Percentiles rank a stretch among this genome's conserved stretches.
Conservation (phyloP, 2,113 vertebrate genomes). For the Pelvicachromis taeniatus region DNA sequence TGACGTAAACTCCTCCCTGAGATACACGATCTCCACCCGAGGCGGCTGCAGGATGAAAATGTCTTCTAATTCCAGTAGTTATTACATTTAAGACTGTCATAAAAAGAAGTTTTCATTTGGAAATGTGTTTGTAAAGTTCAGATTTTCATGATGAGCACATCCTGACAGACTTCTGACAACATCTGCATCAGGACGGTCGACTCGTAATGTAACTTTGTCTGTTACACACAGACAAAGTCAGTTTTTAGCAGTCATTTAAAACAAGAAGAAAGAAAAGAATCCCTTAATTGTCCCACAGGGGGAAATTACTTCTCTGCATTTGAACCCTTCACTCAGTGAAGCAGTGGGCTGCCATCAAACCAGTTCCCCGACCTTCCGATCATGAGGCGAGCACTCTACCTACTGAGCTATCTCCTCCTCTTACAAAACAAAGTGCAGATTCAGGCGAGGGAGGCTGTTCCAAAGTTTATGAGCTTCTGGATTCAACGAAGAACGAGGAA, state of each 20-base stretch:
- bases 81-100: neutral
- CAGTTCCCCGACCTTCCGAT: no score
- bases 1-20: neutral
- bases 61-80: neutral
- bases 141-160: neutral
- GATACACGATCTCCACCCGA: neutral
- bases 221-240: neutral
- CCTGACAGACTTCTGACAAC: neutral
- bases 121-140: no score
- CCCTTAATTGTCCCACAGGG: no score
- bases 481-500: neutral
- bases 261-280: no score
- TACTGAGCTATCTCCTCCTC: no score
- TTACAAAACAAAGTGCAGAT: neutral
- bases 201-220: rapidly evolving
- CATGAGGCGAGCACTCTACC: no score
- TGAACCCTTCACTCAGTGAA: no score
- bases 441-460: neutral
- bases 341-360: no score
- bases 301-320: no score
- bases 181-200: neutral
- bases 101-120: neutral
- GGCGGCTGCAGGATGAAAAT: neutral
- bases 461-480: neutral
- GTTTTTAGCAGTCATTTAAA: neutral